Evolutionary conservation across 53 echinoderm and acorn worm genomes (phyloP).

Genomic region (Temnopleurus reevesii): DNA sequence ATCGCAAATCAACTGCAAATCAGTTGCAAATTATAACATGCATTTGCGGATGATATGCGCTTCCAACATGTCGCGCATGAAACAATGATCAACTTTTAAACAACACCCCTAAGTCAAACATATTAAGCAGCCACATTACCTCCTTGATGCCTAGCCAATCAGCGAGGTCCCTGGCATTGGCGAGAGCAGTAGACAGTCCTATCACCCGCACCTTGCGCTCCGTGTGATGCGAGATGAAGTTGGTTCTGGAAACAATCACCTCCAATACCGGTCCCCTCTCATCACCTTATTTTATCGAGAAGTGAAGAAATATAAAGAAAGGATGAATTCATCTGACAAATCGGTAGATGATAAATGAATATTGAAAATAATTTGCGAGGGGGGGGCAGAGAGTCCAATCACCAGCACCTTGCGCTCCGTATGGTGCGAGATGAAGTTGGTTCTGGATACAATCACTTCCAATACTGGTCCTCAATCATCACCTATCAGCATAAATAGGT

Average conservation of each 20-base stretch:
- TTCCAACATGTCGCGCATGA: too few relatives aligned
- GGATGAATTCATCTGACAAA: too few relatives aligned
- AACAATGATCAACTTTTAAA: too few relatives aligned
- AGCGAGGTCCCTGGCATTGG: slow-evolving; percentile 94
- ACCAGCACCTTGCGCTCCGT: slow-evolving; percentile 77
- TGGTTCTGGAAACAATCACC: slow-evolving; percentile 98
- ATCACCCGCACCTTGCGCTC: slow-evolving; percentile 81
- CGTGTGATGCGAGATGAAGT: slow-evolving; percentile 98
- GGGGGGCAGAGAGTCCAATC: slow-evolving; percentile 89
- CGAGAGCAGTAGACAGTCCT: slow-evolving; percentile 94
- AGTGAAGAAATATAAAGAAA: too few relatives aligned
- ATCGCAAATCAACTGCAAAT: too few relatives aligned
- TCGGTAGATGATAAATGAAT: too few relatives aligned
- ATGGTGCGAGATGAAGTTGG: slow-evolving; percentile 95
- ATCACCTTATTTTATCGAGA: too few relatives aligned
- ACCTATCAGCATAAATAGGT: slow-evolving; percentile 94
- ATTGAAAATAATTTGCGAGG: too few relatives aligned
- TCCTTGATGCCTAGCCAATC: slow-evolving; percentile 97
- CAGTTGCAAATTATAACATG: too few relatives aligned
- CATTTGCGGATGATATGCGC: too few relatives aligned
- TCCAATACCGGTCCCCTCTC: slow-evolving; percentile 95
- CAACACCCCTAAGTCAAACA: too few relatives aligned
- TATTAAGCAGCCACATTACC: too few relatives aligned
- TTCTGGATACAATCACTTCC: slow-evolving; percentile 92
- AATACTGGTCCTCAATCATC: slow-evolving; percentile 90